These are phyloP conservation scores for Trichechus manatus DNA, from an alignment of 2,113 vertebrate genomes.

Conservation along the genomic window DNA sequence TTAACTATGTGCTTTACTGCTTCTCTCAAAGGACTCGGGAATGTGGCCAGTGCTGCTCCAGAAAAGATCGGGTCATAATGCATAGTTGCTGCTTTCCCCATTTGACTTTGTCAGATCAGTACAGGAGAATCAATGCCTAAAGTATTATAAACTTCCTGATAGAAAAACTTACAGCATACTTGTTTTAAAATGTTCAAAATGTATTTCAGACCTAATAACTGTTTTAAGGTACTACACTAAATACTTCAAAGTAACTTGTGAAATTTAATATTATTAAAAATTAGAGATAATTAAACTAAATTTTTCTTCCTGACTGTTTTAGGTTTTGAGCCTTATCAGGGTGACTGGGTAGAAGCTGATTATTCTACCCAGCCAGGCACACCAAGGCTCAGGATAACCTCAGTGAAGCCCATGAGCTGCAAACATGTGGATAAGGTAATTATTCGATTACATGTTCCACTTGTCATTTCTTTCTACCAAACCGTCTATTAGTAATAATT, in stretches of 20 bases:
- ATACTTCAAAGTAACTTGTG: neutral
- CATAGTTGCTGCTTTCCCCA: neutral
- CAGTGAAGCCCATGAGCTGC: slow-evolving; percentile 92
- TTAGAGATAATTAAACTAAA: neutral
- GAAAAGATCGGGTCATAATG: neutral
- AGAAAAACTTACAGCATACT: neutral
- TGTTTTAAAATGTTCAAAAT: slow-evolving; percentile 26
- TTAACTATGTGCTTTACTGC: neutral
- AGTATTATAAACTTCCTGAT: neutral
- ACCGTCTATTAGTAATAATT: neutral
- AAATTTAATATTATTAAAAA: neutral
- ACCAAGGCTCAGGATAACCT: slow-evolving; percentile 89
- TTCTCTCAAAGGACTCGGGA: neutral
- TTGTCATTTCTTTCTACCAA: neutral
- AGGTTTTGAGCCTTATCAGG: slow-evolving; percentile 93
- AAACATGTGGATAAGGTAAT: slow-evolving; percentile 91
- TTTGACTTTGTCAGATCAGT: neutral
- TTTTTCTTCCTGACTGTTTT: neutral
- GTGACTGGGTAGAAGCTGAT: slow-evolving; percentile 94
- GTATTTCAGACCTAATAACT: neutral
- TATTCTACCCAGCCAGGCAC: slow-evolving; percentile 89
- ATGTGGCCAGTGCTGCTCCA: neutral
- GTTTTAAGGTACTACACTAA: neutral
- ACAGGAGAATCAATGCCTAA: neutral
- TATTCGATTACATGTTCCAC: neutral